Base-by-base conservation (phyloP, 1,140 invertebrate species). In the Rhopalosiphum maidis region DNA sequence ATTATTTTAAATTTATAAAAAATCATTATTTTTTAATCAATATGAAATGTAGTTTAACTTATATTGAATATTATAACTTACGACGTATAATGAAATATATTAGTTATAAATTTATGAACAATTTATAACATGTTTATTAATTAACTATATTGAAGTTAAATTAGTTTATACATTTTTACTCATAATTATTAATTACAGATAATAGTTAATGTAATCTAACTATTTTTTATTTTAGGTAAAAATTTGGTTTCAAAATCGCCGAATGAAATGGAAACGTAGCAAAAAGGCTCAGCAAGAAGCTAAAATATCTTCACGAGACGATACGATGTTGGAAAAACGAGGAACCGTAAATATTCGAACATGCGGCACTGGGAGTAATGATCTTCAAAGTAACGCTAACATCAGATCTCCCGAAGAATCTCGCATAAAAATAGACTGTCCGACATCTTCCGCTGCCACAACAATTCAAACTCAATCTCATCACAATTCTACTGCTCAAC, bases 191-290 rank as follows among this genome's bases (percentile, higher is more conserved):
- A 7, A 7, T 55, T n/a, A 11, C 25, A n/a, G 15, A 68, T n/a
- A 68, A n/a, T 15, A 60, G 3, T n/a, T n/a, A n/a, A 21, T 3
- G 18, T 51, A n/a, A 68, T n/a, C 30, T 11, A n/a, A 18, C n/a
- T 68, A 68, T n/a, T n/a, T 15, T n/a, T n/a, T 86, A 11, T 94
- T 94, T 95, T 94, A 98, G 98, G 98, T 99, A 85, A 99, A 99
- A 96, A 99, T 99, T 94, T 99, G 98, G 98, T 99, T 99, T 95
- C 98, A 99, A 96, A 99, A 99, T 95, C 96, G 98, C 35, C 96
- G 98, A 94, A 99, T 99, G 98, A 99, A 99, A 95, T 99, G 98
- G 98, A 99, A 99, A 95, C 96, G 98, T 11, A 98, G 98, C 94
- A 99, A 99, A 96, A 99, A 99, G 95, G 98, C 98, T 0, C 98